phyloP scores from a whole-genome alignment of 35 echinoderm and acorn worm species.

The Heliocidaris tuberculata region DNA sequence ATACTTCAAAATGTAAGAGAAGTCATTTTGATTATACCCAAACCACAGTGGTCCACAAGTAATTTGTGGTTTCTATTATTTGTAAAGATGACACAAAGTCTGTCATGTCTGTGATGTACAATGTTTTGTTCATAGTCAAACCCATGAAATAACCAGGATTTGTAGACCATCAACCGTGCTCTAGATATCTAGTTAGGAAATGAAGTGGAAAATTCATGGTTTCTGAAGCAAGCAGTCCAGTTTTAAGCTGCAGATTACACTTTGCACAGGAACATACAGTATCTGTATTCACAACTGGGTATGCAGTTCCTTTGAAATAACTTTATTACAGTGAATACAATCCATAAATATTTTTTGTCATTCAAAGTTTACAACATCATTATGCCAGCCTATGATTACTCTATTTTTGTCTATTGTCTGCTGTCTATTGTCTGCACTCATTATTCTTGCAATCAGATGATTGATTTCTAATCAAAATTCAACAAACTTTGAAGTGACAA shows the following conservation, averaged over 20 bases:
- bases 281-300: no score
- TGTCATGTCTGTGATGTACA: neutral
- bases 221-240: neutral
- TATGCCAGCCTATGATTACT: no score
- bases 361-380: no score
- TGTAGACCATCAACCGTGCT: neutral
- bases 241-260: neutral
- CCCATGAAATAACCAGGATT: conserved; percentile 1
- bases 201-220: neutral
- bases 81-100: neutral
- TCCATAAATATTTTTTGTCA: no score
- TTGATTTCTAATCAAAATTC: no score
- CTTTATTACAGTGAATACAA: no score
- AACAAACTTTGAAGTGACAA: no score
- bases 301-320: no score
- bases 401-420: no score
- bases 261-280: no score
- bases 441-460: no score
- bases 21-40: neutral
- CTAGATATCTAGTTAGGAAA: neutral
- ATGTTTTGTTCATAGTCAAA: neutral
- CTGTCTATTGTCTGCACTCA: no score
- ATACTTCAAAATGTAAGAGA: neutral
- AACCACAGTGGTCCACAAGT: neutral
- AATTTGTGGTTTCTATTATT: neutral